Conservation (phyloP, 2,888 invertebrate species). For the Acronicta psi region DNA sequence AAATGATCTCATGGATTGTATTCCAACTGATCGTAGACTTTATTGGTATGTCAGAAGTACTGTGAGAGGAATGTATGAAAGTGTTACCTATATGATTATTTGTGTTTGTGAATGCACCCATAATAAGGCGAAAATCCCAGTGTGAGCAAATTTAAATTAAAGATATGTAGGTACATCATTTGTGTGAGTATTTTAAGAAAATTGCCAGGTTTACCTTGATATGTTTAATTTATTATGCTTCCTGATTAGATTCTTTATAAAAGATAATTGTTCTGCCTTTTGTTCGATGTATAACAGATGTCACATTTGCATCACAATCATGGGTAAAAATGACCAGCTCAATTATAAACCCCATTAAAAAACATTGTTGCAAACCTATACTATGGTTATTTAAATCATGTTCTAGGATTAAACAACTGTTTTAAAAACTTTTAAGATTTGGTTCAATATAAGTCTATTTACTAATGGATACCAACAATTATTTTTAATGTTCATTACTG, state of each 20-base stretch:
- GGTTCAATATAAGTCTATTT: not conserved
- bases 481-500: too few species aligned
- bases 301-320: slow-evolving; percentile 50
- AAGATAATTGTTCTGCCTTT: slow-evolving; percentile 50
- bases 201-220: slow-evolving; percentile 21
- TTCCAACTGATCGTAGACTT: too few species aligned
- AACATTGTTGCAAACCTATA: slow-evolving; percentile 9
- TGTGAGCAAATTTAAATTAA: too few species aligned
- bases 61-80: too few species aligned
- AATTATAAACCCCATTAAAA: slow-evolving; percentile 38
- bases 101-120: too few species aligned
- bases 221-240: slow-evolving; percentile 21
- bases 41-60: too few species aligned
- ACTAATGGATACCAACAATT: not conserved
- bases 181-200: not conserved
- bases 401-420: slow-evolving; percentile 8
- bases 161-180: not conserved
- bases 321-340: slow-evolving; percentile 24
- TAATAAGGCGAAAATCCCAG: too few species aligned
- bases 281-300: slow-evolving; percentile 41
- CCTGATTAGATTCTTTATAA: slow-evolving; percentile 40
- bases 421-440: slow-evolving; percentile 5
- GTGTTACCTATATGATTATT: too few species aligned
- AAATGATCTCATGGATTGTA: too few species aligned
- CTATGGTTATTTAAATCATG: not conserved